phyloP scores from a whole-genome alignment of 1,140 invertebrate species.

The Drosophila murphyi region DNA sequence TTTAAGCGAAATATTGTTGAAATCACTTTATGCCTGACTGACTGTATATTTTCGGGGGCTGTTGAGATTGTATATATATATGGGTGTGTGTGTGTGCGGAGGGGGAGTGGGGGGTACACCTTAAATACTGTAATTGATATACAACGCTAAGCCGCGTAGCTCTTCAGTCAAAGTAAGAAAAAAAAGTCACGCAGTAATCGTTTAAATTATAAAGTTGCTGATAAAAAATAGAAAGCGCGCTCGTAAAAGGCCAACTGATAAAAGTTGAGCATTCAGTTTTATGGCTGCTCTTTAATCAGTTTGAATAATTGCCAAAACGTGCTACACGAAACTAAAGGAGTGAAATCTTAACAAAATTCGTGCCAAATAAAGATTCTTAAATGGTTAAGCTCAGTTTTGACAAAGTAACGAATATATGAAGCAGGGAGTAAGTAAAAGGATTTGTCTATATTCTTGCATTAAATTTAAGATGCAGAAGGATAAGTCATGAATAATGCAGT shows the following conservation, averaged over 20 bases:
- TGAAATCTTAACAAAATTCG: conserved; percentile 1
- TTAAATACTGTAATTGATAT: conserved; percentile 68
- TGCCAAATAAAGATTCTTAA: not conserved
- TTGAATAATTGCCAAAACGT: conserved; percentile 77
- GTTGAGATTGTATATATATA: too few species aligned
- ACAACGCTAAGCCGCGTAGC: conserved; percentile 34
- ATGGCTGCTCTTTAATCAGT: conserved; percentile 66
- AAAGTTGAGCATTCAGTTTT: conserved; percentile 68
- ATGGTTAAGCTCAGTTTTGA: not conserved
- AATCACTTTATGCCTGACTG: conserved; percentile 79
- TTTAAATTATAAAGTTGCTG: conserved; percentile 60
- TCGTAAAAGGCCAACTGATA: conserved; percentile 59
- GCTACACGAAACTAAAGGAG: conserved; percentile 13
- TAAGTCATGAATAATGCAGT: too few species aligned
- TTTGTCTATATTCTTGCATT: too few species aligned
- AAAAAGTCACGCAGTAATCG: conserved; percentile 63
- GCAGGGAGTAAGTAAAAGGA: too few species aligned
- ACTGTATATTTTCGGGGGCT: conserved; percentile 29
- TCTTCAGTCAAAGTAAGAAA: not conserved
- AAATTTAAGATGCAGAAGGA: too few species aligned
- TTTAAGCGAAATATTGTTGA: conserved; percentile 82
- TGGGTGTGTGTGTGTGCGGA: too few species aligned
- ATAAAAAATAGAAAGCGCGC: conserved; percentile 53
- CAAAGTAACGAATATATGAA: not conserved
- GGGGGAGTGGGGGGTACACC: conserved; percentile 34